Base-by-base conservation (phyloP, 2,113 vertebrate genomes). In the Mungos mungo region DNA sequence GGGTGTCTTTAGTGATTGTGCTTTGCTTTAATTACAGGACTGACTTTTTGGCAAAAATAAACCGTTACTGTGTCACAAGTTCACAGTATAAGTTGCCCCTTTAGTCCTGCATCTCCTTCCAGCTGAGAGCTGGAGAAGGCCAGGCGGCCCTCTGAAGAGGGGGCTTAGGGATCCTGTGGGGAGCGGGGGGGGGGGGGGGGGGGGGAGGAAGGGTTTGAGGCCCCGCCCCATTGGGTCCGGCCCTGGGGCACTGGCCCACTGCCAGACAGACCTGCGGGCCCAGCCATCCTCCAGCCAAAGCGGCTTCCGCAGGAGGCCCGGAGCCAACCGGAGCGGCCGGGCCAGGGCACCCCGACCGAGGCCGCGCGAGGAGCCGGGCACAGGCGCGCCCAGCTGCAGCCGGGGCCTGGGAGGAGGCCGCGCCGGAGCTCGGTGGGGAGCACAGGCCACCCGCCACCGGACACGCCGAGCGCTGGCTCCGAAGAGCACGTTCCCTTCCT, bases 391-490 rank as follows among this genome's bases (percentile, higher is more conserved):
- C 8, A 65, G 18, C 65, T 33, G 27, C 27, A 7, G n/a, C 77
- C 27, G 21, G 45, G 72, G 1, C n/a, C 95, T 47, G 21, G n/a
- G 29, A 86, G 63, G 5, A 19, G 0, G 3, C 25, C 13, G 50
- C 50, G 13, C 50, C 13, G 2, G 3, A 19, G 23, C 18, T 13
- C 21, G 25, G n/a, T 15, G 29, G 1, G 0, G 8, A 23, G 7
- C 15, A 9, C 23, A 15, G 47, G 35, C 31, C 14, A 25, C 65
- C 60, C 87, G n/a, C n/a, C 45, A 69, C 27, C 66, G 11, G 50
- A 33, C 6, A 7, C 6, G 1, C 7, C 0, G 0, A 50, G 52
- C 19, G 0, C 10, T 23, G 38, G 18, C 33, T 14, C 29, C 29
- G 47, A 27, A 45, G 47, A 50, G 33, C 1, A 0, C 14, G 0